Evolutionary conservation across 1,140 invertebrate species (phyloP).

Genomic region (Hylyphantes graminicola): DNA sequence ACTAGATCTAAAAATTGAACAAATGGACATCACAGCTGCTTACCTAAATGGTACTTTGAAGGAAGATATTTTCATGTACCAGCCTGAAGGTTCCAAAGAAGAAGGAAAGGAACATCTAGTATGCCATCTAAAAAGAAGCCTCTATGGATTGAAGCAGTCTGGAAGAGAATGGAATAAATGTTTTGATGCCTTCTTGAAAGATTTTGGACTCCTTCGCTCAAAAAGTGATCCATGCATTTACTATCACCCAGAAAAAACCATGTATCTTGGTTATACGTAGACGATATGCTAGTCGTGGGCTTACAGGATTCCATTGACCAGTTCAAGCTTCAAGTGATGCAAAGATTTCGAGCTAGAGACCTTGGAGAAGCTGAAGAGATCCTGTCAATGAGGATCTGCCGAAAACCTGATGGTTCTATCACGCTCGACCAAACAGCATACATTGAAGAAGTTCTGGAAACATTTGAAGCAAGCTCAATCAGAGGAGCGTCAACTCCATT

Average conservation of each 20-base stretch:
- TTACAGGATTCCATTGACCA: conserved; percentile 58
- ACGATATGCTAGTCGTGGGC: conserved; percentile 47
- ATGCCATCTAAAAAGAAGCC: conserved; percentile 65
- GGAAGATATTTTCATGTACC: conserved; percentile 68
- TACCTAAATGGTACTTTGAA: conserved; percentile 67
- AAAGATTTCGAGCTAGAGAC: conserved; percentile 34
- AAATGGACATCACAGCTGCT: conserved; percentile 64
- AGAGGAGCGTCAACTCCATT: neutral
- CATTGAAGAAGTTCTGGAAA: conserved; percentile 50
- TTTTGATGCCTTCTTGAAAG: conserved; percentile 45
- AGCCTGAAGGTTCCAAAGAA: conserved; percentile 67
- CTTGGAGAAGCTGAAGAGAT: conserved; percentile 5
- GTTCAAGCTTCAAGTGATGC: conserved; percentile 57
- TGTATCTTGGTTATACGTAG: conserved; percentile 53
- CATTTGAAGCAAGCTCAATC: conserved; percentile 60
- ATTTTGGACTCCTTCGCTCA: neutral
- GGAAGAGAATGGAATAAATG: conserved; percentile 67
- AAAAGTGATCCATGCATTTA: conserved; percentile 24
- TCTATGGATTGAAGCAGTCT: conserved; percentile 70
- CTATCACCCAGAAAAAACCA: neutral
- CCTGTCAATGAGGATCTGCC: neutral
- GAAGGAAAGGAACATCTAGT: conserved; percentile 56
- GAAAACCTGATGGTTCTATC: neutral
- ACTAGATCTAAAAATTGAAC: conserved; percentile 20
- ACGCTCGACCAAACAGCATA: conserved; percentile 54